A percentile compares a stretch with the other conserved stretches of the same genome.
Conservation (phyloP, 2,888 invertebrate genomes). For the Shargacucullia verbasci region DNA sequence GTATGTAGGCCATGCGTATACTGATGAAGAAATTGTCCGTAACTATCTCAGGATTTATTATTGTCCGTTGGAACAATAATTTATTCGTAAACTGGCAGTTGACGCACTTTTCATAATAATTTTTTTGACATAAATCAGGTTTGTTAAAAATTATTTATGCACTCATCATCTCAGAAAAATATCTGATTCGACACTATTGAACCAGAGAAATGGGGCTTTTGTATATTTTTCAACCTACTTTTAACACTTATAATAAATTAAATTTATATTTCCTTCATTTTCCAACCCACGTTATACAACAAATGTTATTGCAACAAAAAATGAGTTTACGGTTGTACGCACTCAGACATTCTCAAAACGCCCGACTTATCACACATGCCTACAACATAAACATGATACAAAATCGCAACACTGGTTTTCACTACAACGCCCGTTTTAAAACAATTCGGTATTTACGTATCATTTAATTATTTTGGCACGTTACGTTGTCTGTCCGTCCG, state of each 20-base stretch:
- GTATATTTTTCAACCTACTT: neutral
- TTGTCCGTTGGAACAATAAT: conserved; percentile 43
- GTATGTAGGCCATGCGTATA: conserved; percentile 36
- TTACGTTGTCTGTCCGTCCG: conserved; percentile 29
- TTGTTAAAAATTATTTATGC: conserved; percentile 22
- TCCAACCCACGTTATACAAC: neutral
- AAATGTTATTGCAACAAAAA: conserved; percentile 6
- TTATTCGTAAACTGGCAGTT: conserved; percentile 24
- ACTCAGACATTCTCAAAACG: conserved; percentile 8
- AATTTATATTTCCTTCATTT: conserved; percentile 16
- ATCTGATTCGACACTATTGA: conserved; percentile 14
- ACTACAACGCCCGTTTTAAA: conserved; percentile 35
- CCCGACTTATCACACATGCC: conserved; percentile 13
- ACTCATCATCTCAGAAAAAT: conserved; percentile 20
- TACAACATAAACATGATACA: conserved; percentile 11
- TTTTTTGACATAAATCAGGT: conserved; percentile 18
- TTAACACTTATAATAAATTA: conserved; percentile 12
- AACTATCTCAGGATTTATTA: conserved; percentile 32
- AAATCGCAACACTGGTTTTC: conserved; percentile 27
- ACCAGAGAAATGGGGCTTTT: neutral
- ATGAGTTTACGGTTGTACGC: neutral
- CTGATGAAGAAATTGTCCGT: conserved; percentile 40
- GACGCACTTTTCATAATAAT: conserved; percentile 26
- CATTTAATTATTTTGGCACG: conserved; percentile 57
- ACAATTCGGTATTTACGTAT: conserved; percentile 49